A percentile compares a stretch with the other conserved stretches of the same genome.
phyloP scores from a whole-genome alignment of 2,113 vertebrate genomes.

The Chionomys nivalis region DNA sequence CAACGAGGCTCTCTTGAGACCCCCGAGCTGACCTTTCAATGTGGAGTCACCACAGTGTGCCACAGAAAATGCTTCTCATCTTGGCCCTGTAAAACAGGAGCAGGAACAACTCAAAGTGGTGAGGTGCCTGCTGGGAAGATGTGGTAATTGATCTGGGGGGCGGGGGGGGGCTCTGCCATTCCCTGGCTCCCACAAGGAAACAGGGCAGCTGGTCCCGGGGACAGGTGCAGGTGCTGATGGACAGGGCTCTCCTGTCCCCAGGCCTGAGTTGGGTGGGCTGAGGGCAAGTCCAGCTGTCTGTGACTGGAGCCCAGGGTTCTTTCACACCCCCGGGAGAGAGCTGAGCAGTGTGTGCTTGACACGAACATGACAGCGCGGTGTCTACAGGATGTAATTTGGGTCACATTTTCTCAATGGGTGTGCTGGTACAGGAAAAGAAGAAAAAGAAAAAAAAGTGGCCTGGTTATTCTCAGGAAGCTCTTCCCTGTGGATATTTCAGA shows the following conservation, averaged over 20 bases:
- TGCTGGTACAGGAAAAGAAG: not conserved
- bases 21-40: not conserved
- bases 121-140: not conserved
- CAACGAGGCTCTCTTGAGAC: rapidly evolving
- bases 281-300: not conserved
- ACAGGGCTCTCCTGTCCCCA: no score
- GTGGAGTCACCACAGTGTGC: rapidly evolving
- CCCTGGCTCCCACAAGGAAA: not conserved
- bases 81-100: not conserved
- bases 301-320: not conserved
- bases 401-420: not conserved
- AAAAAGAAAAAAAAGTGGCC: not conserved
- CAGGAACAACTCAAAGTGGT: no score
- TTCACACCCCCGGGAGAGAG: not conserved
- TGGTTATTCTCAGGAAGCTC: not conserved
- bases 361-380: not conserved
- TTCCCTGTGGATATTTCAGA: not conserved
- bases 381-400: not conserved
- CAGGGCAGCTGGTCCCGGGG: not conserved
- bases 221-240: not conserved
- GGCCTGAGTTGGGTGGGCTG: not conserved
- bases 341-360: not conserved
- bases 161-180: no score
- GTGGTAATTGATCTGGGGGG: no score
- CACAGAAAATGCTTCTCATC: not conserved